Evolutionary conservation across 2,888 invertebrate species (phyloP).

Genomic region (Lymantria monacha): DNA sequence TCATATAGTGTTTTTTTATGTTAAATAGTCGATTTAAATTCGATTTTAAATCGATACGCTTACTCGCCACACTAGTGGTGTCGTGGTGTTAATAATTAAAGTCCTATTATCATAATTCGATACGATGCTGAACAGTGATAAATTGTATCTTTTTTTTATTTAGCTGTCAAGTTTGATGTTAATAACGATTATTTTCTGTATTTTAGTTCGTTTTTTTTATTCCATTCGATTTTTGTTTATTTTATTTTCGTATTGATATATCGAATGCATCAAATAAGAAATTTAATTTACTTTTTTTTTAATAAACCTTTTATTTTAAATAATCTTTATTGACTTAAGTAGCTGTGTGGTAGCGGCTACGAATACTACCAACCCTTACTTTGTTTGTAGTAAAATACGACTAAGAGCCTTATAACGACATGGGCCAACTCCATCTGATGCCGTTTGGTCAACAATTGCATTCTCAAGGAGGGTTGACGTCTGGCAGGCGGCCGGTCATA

Average conservation of each 20-base stretch:
- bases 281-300: too few species aligned
- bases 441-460: too few species aligned
- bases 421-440: too few species aligned
- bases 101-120: constrained; percentile 40
- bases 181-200: constrained; percentile 31
- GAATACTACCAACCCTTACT: too few species aligned
- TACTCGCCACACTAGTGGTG: constrained; percentile 32
- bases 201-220: constrained; percentile 11
- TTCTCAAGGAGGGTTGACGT: too few species aligned
- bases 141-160: constrained; percentile 36
- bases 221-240: constrained; percentile 21
- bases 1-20: constrained; percentile 34
- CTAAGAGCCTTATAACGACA: too few species aligned
- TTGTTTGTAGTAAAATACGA: too few species aligned
- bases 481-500: too few species aligned
- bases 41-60: constrained; percentile 38
- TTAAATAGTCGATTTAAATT: constrained; percentile 45
- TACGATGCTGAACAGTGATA: constrained; percentile 26
- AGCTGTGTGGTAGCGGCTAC: too few species aligned
- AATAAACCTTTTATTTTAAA: too few species aligned
- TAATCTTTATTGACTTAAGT: too few species aligned
- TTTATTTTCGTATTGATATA: constrained; percentile 1
- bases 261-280: too few species aligned
- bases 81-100: constrained; percentile 38
- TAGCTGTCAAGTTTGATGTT: constrained; percentile 36